A percentile compares a stretch with the other conserved stretches of the same genome.
Evolutionary conservation across 2,113 vertebrate genomes (phyloP).

Genomic region (Bettongia penicillata): DNA sequence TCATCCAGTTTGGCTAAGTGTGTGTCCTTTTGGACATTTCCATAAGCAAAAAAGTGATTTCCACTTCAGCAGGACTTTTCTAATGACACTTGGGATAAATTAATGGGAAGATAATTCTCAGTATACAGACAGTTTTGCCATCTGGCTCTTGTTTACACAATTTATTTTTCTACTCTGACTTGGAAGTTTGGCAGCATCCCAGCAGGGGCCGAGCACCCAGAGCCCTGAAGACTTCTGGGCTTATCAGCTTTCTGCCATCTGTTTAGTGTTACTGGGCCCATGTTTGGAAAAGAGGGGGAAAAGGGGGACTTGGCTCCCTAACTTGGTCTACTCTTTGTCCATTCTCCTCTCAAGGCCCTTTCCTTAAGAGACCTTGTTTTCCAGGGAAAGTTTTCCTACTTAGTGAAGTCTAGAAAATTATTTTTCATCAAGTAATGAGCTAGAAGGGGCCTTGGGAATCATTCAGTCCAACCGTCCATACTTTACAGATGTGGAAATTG

Average conservation of each 20-base stretch:
- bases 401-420: not conserved
- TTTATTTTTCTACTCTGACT: not conserved
- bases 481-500: not conserved
- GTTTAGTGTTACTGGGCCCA: constrained; percentile 18
- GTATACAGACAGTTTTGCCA: not conserved
- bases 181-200: not conserved
- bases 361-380: constrained; percentile 2
- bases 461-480: not conserved
- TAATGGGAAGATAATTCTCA: not conserved
- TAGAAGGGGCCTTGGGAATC: not conserved
- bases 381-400: constrained; percentile 1
- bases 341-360: constrained; percentile 5
- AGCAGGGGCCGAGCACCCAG: not conserved
- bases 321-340: constrained; percentile 34
- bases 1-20: not conserved
- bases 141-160: not conserved
- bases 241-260: constrained; percentile 39
- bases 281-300: constrained; percentile 19
- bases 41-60: not conserved
- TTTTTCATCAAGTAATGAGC: not conserved
- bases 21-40: not conserved
- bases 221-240: constrained; percentile 14
- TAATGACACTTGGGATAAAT: not conserved
- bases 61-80: not conserved
- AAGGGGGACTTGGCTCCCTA: constrained; percentile 19